These are phyloP conservation scores for Orientallactaga sibirica DNA, from an alignment of 2,797 vertebrate species.

Conservation along the genomic window DNA sequence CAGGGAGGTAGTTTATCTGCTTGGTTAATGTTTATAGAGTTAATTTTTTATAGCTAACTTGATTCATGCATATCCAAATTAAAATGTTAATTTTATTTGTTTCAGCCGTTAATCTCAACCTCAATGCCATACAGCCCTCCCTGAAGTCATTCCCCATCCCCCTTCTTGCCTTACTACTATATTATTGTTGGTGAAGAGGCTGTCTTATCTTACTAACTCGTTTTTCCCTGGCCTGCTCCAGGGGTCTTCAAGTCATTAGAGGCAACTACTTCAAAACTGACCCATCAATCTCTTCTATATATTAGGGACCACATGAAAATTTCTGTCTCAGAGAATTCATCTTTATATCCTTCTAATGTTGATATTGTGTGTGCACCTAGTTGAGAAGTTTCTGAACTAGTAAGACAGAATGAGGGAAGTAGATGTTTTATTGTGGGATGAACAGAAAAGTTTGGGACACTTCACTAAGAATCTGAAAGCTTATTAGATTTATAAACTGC, in stretches of 20 bases:
- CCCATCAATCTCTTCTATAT: constrained; percentile 81
- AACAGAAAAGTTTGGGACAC: constrained; percentile 62
- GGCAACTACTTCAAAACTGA: constrained; percentile 79
- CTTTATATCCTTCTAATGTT: constrained; percentile 72
- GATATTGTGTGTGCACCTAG: constrained; percentile 57
- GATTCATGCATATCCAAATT: constrained; percentile 74
- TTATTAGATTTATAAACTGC: constrained; percentile 79
- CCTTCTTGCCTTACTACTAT: constrained; percentile 74
- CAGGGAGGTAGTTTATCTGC: not conserved
- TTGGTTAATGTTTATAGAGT: constrained; percentile 46
- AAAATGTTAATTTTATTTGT: constrained; percentile 79
- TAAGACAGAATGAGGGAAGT: constrained; percentile 72
- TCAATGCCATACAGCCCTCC: constrained; percentile 51
- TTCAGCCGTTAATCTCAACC: constrained; percentile 81
- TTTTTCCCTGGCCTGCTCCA: constrained; percentile 65
- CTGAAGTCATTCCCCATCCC: not conserved
- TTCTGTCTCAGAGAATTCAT: constrained; percentile 66
- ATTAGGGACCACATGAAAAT: constrained; percentile 65
- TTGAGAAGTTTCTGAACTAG: constrained; percentile 65
- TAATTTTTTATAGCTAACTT: constrained; percentile 67
- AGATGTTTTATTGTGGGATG: not conserved
- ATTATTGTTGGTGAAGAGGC: constrained; percentile 84
- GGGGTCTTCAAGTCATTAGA: constrained; percentile 85
- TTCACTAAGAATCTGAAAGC: constrained; percentile 67
- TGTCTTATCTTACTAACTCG: constrained; percentile 82